Evolutionary conservation across 2,113 vertebrate species (phyloP).

Genomic region (Xenus cinereus): DNA sequence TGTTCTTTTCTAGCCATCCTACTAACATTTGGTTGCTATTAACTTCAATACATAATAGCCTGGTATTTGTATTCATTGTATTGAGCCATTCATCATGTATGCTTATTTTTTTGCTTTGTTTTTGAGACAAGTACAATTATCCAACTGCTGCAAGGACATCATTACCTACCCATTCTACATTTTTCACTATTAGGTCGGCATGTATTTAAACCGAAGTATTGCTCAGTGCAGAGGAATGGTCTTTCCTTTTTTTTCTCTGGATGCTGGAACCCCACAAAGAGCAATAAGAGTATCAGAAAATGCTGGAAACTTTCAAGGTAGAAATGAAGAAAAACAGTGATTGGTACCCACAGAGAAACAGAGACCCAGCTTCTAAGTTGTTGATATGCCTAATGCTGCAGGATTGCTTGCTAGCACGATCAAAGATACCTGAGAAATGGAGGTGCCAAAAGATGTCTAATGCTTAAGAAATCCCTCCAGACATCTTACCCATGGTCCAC

Average conservation of each 20-base stretch:
- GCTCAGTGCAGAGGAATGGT: neutral
- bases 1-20: constrained; percentile 22
- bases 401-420: neutral
- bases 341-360: neutral
- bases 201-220: neutral
- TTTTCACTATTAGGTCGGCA: neutral
- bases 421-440: neutral
- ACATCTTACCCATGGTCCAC: neutral
- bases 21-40: constrained; percentile 63
- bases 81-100: neutral
- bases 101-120: neutral
- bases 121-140: constrained; percentile 18
- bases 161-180: neutral
- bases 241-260: neutral
- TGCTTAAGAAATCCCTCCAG: neutral
- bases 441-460: neutral
- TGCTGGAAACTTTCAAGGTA: neutral
- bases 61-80: constrained; percentile 42
- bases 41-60: constrained; percentile 42
- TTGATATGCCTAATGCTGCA: neutral
- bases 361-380: neutral
- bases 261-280: neutral
- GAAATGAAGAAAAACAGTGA: neutral
- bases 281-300: neutral
- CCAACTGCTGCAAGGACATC: neutral